Conservation (phyloP, 2,888 invertebrate species). For the Hirtodrosophila trivittata region DNA sequence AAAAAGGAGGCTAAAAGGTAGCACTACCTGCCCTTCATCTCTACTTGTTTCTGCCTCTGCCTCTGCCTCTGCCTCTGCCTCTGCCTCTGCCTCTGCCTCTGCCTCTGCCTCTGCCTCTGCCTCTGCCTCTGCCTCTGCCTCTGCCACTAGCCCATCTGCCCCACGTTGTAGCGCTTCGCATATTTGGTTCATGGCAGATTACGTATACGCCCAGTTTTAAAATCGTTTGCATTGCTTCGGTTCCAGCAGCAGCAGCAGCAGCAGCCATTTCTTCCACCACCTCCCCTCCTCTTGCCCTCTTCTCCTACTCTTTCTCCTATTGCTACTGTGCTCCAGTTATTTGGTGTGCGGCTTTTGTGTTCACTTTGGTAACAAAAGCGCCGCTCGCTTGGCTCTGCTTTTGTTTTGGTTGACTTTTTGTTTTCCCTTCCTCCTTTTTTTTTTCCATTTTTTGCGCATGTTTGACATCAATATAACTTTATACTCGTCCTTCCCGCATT, state of each 20-base stretch:
- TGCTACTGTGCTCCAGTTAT: conserved; percentile 63
- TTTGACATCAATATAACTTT: conserved; percentile 73
- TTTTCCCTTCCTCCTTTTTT: conserved; percentile 18
- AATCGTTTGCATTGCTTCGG: conserved; percentile 69
- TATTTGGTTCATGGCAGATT: conserved; percentile 78
- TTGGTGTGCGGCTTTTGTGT: conserved; percentile 67
- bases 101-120: conserved; percentile 5
- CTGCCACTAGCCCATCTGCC: conserved; percentile 7
- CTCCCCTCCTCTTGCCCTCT: not conserved
- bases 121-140: not conserved
- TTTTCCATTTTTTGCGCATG: conserved; percentile 61
- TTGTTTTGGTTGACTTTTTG: conserved; percentile 49
- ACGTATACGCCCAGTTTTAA: conserved; percentile 73
- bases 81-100: conserved; percentile 8
- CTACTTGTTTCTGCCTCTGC: conserved; percentile 3
- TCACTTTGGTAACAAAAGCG: conserved; percentile 66
- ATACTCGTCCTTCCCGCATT: conserved; percentile 18
- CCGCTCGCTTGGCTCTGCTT: conserved; percentile 51
- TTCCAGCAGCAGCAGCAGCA: conserved; percentile 23
- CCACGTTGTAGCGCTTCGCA: conserved; percentile 49
- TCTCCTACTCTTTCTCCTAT: not conserved
- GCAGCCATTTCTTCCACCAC: not conserved
- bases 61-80: not conserved
- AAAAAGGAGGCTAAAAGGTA: conserved; percentile 10
- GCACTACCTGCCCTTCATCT: not conserved